Evolutionary conservation across 2,113 vertebrate genomes (phyloP).

Genomic region (Tachysurus fulvidraco): DNA sequence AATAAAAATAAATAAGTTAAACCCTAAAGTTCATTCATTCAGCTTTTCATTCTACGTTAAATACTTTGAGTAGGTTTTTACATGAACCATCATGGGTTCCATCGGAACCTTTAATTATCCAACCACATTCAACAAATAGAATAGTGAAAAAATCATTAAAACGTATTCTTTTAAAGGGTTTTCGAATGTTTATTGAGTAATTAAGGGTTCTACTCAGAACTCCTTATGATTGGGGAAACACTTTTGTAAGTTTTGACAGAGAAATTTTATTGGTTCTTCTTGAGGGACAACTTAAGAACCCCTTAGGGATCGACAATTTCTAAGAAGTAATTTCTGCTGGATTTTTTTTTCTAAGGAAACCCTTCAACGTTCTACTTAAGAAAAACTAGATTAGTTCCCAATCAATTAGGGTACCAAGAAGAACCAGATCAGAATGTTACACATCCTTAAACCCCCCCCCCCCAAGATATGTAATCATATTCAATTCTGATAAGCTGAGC

Average conservation of each 20-base stretch:
- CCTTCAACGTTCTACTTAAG: background rate
- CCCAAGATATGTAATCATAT: too few relatives aligned
- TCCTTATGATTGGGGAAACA: background rate
- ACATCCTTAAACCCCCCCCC: background rate
- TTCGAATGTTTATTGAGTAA: background rate
- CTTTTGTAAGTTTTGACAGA: too few relatives aligned
- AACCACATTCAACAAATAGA: background rate
- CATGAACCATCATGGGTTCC: background rate
- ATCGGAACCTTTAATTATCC: background rate
- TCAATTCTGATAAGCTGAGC: background rate
- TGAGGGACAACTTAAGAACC: background rate
- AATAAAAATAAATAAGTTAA: background rate
- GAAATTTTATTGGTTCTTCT: background rate
- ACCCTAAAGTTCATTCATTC: too few relatives aligned
- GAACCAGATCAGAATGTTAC: background rate
- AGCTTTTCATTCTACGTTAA: background rate
- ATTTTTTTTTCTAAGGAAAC: background rate
- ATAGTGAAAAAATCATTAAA: background rate
- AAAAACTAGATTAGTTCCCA: background rate
- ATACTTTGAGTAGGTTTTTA: background rate
- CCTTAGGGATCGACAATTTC: background rate
- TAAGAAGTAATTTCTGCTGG: too few relatives aligned
- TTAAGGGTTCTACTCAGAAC: background rate
- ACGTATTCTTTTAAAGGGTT: background rate
- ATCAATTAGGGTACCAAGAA: background rate